Base-by-base conservation (phyloP, 2,113 vertebrate species). In the Microtus pennsylvanicus region DNA sequence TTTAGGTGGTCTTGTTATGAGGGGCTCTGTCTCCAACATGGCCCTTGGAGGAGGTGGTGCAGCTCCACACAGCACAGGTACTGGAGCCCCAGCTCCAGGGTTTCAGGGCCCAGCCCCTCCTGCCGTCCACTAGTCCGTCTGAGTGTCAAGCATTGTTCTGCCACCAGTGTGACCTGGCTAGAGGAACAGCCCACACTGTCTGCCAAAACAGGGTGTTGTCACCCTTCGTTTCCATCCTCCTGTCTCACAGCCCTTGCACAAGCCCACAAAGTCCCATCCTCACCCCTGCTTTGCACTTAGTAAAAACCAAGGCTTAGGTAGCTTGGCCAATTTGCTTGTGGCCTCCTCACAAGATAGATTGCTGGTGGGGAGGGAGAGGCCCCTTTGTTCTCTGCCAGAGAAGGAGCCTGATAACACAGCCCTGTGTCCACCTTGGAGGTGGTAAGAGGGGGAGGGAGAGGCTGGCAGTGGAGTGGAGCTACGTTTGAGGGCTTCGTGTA, bases 181-280 rank as follows among this genome's bases (percentile, higher is more conserved):
- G 38, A 17, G 12, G 42, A 61, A 10, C 4, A 8, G 19, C 5
- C 45, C 5, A 0, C 4, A 50, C 3, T 0, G 30, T 9, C 67
- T 67, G 21, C 67, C 78, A 45, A 55, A 42, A 63, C 19, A 2
- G 28, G 26, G 21, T 7, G 2, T 61, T 19, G 2, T 4, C 13
- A 11, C 26, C 33, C 42, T 11, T 55, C 33, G 7, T 26, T 16
- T 69, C 5, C 42, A 74, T 13, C 30, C 4, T 30, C 69, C 50
- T 42, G 35, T 58, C 69, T 58, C 87, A 55, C 55, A 30, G 90
- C 17, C 90, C 10, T 50, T 28, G 1, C 19, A 11, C 4, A 5
- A 14, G 65, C 72, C 42, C 35, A 6, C 19, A 50, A 85, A 58
- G 33, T 8, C 16, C 0, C 19, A 16, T 21, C 7, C 16, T 12